These are phyloP conservation scores for Tenebrosternarchus preto DNA, from an alignment of 2,113 vertebrate species.

Conservation along the genomic window DNA sequence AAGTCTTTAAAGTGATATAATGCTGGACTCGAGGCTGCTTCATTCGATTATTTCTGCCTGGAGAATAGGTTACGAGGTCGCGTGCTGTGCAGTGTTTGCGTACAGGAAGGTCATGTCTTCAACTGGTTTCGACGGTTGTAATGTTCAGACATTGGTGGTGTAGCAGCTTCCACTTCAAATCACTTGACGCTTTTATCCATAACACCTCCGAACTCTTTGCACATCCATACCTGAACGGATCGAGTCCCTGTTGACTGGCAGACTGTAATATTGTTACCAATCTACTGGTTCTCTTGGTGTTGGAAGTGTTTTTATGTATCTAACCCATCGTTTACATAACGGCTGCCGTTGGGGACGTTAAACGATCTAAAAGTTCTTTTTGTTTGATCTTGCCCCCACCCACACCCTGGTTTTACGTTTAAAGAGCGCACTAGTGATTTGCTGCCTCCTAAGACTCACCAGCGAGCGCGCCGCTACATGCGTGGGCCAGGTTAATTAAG, in stretches of 20 bases:
- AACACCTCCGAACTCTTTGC: neutral
- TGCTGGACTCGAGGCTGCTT: neutral
- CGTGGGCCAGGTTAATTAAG: constrained; percentile 36
- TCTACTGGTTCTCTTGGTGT: neutral
- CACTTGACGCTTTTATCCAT: neutral
- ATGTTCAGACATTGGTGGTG: too few relatives aligned
- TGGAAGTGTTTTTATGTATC: constrained; percentile 13
- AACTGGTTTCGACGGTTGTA: too few relatives aligned
- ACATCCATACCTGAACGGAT: neutral
- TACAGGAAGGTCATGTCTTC: too few relatives aligned
- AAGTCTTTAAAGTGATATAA: neutral
- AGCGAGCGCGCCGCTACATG: constrained; percentile 17
- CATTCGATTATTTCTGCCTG: too few relatives aligned
- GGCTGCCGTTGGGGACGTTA: neutral
- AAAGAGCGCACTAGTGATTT: constrained; percentile 35
- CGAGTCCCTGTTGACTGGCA: neutral
- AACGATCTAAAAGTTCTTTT: constrained; percentile 40
- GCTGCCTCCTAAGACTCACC: constrained; percentile 24
- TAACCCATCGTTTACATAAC: constrained; percentile 25
- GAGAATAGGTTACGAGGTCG: too few relatives aligned
- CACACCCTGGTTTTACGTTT: neutral
- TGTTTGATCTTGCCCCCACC: constrained; percentile 36
- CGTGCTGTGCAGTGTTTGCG: too few relatives aligned
- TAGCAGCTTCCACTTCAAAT: too few relatives aligned
- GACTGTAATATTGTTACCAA: neutral